These are phyloP conservation scores for Mirza zaza DNA, from an alignment of 2,113 vertebrate genomes.

Conservation along the genomic window DNA sequence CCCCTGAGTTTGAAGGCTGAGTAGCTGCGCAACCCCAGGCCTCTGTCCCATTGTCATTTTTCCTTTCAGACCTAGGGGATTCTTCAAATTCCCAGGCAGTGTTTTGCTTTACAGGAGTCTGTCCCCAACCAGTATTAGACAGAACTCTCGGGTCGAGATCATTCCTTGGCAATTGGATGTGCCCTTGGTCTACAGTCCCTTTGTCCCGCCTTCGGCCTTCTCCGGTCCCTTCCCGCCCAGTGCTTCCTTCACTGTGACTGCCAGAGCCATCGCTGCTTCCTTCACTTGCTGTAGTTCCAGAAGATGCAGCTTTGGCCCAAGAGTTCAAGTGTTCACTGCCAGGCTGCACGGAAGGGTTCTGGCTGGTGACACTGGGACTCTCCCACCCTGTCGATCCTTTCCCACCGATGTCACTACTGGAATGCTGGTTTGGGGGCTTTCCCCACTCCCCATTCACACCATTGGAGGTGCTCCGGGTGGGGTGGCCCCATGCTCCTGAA, in stretches of 20 bases:
- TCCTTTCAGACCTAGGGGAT: constrained; percentile 89
- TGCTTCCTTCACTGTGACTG: constrained; percentile 85
- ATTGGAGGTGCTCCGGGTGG: constrained; percentile 83
- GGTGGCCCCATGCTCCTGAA: constrained; percentile 91
- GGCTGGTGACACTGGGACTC: constrained; percentile 79
- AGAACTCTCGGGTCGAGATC: constrained; percentile 97
- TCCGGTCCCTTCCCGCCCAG: constrained; percentile 86
- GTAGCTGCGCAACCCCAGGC: constrained; percentile 89
- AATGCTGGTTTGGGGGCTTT: constrained; percentile 89
- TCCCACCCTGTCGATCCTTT: constrained; percentile 92
- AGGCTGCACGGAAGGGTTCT: constrained; percentile 84
- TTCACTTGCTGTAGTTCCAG: constrained; percentile 91
- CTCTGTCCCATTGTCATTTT: constrained; percentile 92
- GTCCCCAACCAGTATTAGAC: constrained; percentile 97
- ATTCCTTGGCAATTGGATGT: constrained; percentile 89
- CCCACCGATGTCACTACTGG: constrained; percentile 86
- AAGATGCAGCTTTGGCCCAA: constrained; percentile 89
- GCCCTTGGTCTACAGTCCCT: constrained; percentile 85
- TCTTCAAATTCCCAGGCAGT: constrained; percentile 99
- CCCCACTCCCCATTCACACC: constrained; percentile 89
- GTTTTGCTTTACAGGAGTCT: constrained; percentile 98
- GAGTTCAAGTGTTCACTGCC: constrained; percentile 87
- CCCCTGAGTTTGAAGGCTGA: constrained; percentile 92
- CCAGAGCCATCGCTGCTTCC: constrained; percentile 90
- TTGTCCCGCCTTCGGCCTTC: constrained; percentile 87